phyloP scores from a whole-genome alignment of 2,113 vertebrate genomes.

The Ptychochromis oligacanthus region DNA sequence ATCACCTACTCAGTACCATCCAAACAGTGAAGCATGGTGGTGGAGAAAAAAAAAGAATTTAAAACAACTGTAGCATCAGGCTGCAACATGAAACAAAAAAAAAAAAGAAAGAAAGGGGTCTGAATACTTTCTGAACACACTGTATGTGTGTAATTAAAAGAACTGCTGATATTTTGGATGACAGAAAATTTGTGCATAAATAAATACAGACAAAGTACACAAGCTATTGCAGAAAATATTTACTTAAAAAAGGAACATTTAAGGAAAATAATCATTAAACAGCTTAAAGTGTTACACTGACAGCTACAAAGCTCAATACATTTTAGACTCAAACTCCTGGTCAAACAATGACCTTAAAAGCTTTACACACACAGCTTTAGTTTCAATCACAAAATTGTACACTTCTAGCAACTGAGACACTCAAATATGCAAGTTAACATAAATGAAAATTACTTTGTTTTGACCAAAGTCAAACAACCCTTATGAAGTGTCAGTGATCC shows the following conservation, averaged over 20 bases:
- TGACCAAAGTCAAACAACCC: neutral
- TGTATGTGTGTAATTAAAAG: too few relatives aligned
- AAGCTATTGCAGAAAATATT: constrained; percentile 13
- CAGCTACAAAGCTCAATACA: neutral
- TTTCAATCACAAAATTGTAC: neutral
- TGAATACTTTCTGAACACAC: too few relatives aligned
- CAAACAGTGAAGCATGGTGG: too few relatives aligned
- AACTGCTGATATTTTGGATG: too few relatives aligned
- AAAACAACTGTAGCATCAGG: too few relatives aligned
- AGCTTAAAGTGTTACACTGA: neutral
- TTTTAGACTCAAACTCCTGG: neutral
- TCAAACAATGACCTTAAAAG: neutral
- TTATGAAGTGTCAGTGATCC: neutral
- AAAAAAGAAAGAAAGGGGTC: too few relatives aligned
- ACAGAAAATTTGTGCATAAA: too few relatives aligned
- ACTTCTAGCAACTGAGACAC: neutral
- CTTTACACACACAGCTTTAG: neutral
- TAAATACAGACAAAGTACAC: neutral
- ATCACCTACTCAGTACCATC: too few relatives aligned
- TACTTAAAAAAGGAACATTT: constrained; percentile 48
- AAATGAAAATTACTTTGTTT: neutral
- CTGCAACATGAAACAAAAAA: too few relatives aligned
- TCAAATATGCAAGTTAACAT: neutral
- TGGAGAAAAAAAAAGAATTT: too few relatives aligned
- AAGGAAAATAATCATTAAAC: neutral